phyloP scores from a whole-genome alignment of 2,797 vertebrate species.

The Crenichthys baileyi region DNA sequence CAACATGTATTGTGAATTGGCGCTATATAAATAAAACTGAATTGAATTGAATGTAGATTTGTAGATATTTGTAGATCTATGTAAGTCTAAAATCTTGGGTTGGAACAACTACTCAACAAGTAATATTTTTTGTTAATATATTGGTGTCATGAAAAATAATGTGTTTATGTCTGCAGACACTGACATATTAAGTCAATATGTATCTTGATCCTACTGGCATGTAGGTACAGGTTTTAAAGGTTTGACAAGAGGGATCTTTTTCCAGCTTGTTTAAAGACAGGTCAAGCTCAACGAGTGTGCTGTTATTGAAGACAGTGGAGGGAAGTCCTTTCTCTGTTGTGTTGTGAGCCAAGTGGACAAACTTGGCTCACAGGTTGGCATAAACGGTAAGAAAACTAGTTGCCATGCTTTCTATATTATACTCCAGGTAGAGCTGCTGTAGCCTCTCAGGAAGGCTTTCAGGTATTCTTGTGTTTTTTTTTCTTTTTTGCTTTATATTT shows the following conservation, averaged over 20 bases:
- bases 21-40: no score
- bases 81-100: no score
- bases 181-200: no score
- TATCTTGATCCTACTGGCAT: constrained; percentile 96
- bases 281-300: constrained; percentile 90
- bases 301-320: constrained; percentile 88
- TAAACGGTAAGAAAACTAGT: constrained; percentile 82
- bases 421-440: constrained; percentile 91
- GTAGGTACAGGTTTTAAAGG: constrained; percentile 94
- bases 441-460: constrained; percentile 82
- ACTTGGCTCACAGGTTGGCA: constrained; percentile 86
- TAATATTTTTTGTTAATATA: no score
- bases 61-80: no score
- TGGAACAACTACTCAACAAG: no score
- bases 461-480: constrained; percentile 74
- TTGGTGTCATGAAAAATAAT: no score
- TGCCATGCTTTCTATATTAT: constrained; percentile 88
- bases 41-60: no score
- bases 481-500: no score
- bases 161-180: no score
- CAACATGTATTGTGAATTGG: no score
- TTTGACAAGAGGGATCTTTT: constrained; percentile 89
- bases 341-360: constrained; percentile 91
- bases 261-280: constrained; percentile 94
- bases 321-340: constrained; percentile 90